Base-by-base conservation (phyloP, 2,888 invertebrate genomes). In the Lithosia quadra region DNA sequence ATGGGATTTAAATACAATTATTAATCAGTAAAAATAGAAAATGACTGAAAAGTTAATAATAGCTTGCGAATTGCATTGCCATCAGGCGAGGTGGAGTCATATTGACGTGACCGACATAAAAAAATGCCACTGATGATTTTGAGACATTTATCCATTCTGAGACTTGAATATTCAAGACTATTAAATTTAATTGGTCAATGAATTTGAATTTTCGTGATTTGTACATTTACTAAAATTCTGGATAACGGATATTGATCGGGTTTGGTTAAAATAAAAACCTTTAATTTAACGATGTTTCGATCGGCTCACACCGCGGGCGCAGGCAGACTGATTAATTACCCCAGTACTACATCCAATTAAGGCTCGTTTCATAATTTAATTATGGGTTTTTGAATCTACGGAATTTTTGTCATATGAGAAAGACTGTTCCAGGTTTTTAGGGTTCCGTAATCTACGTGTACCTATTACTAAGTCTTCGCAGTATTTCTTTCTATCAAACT, bases 391-490 rank as follows among this genome's bases (percentile, higher is more conserved):
- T n/a, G 49, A 49, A 18, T 49, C n/a, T 49, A 9, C n/a, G 49
- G 49, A 49, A 49, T 49, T 49, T 49, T 49, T 49, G 49, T 49
- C 49, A 49, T 49, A 49, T 49, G n/a, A 49, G 49, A 49, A 49
- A 24, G 13, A 22, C 0, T 55, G 18, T 55, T 55, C 9, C n/a
- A n/a, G 7, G 1, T 49, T 49, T 7, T 49, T 49, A 18, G 49
- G 9, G 49, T 49, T 49, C n/a, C 18, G 9, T n/a, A 9, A 3
- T 9, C 43, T 18, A 8, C 9, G 8, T 9, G 8, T n/a, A 1
- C 8, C 34, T 9, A 34, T 34, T 34, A 34, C 34, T 34, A 10
- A 34, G 8, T 34, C 34, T 34, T 1, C 10, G 10, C 34, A 34
- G 8, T 34, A 34, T 34, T 4, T 2, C 34, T 34, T 34, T 34